Evolutionary conservation across 2,888 invertebrate genomes (phyloP).

Genomic region (Hirtodrosophila cameraria): DNA sequence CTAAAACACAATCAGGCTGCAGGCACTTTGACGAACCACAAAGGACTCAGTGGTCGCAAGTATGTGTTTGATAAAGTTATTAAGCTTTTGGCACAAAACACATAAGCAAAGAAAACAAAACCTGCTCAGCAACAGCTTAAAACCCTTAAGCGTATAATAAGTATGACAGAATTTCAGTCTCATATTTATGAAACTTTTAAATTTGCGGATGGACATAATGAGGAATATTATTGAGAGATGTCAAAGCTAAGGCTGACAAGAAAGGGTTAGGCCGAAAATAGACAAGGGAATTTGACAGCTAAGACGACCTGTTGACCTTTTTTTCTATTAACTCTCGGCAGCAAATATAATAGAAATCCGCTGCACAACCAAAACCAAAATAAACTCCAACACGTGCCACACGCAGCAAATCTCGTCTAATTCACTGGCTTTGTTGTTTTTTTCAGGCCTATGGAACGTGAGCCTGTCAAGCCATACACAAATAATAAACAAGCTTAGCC

Average conservation of each 20-base stretch:
- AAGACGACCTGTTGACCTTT: conserved; percentile 39
- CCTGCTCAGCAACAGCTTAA: no score
- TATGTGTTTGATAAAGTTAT: no score
- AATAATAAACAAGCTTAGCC: conserved; percentile 47
- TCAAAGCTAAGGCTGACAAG: conserved; percentile 6
- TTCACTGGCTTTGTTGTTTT: conserved; percentile 31
- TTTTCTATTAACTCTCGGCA: conserved; percentile 33
- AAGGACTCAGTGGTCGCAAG: no score
- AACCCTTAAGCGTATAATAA: no score
- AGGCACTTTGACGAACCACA: no score
- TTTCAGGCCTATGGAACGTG: conserved; percentile 42
- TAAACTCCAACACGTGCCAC: conserved; percentile 50
- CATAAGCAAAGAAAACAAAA: no score
- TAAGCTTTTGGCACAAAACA: no score
- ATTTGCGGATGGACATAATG: no score
- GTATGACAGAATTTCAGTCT: no score
- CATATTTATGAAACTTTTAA: no score
- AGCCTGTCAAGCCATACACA: conserved; percentile 43
- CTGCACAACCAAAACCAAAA: not conserved
- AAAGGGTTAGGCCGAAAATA: conserved; percentile 32
- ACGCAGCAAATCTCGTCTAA: conserved; percentile 62
- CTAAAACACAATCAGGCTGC: not conserved
- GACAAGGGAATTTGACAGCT: conserved; percentile 45
- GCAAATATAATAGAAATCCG: conserved; percentile 34
- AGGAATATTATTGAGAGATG: no score